Evolutionary conservation across 1,140 invertebrate genomes (phyloP), one percentile per base, ranked within the genome.

Genomic region (Papilio helenus): DNA sequence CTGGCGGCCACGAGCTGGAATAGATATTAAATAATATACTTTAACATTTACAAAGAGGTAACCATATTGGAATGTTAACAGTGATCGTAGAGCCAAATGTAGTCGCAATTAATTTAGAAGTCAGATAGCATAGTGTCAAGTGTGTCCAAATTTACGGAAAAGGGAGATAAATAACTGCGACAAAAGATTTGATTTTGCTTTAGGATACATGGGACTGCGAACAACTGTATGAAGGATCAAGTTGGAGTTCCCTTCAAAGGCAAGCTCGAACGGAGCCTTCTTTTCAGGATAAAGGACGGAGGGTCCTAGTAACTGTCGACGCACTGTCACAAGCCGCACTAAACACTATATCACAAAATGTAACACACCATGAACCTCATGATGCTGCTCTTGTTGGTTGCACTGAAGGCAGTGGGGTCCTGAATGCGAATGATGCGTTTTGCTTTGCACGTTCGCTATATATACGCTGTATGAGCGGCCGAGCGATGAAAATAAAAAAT

Each of bases 361-460:
- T 49, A 92, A 94, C 94, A 89, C 92, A 95, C 94, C 94, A 93
- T 93, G 90, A 90, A 86, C 90, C 91, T 95, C 94, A 95, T 95
- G 94, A 94, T 95, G 94, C 93, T 93, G 87, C 85, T 84, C 89
- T 89, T 89, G 87, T 89, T 88, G 92, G 91, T 92, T 95, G 94
- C 94, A 95, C 94, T 95, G 94, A 94, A 95, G 94, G 77, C 93
- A 92, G 89, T 87, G 93, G 91, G 86, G 90, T 95, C 91, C 92
- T 93, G 93, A 95, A 94, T 93, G 93, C 90, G 94, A 95, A 94
- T 95, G 93, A 94, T 95, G 93, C 90, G 89, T 92, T 91, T 81
- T 89, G 80, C 81, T 86, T 76, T 82, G 86, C 79, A 83, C 84
- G 90, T 87, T 91, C 89, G 92, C 89, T 94, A 94, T 95, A 95